These are phyloP conservation scores for Tolmerus cingulatus DNA, from an alignment of 2,888 invertebrate genomes.

Conservation along the genomic window DNA sequence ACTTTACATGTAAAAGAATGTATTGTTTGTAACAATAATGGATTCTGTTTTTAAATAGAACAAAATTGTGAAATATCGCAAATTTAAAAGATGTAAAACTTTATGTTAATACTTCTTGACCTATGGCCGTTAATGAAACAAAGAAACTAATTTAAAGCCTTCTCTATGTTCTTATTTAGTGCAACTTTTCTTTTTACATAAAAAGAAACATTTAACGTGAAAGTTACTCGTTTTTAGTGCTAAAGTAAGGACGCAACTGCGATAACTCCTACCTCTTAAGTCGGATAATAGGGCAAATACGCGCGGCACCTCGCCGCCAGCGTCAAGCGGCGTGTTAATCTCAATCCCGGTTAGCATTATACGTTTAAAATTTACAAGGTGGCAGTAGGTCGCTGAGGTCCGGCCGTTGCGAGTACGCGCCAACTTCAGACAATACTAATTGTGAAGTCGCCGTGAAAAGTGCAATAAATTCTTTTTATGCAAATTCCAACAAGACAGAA, in stretches of 20 bases:
- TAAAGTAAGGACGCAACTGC: not conserved
- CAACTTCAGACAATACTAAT: not conserved
- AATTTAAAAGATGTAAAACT: no score
- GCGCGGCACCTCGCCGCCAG: not conserved
- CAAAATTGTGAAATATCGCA: no score
- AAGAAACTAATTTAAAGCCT: no score
- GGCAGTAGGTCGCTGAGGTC: not conserved
- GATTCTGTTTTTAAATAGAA: no score
- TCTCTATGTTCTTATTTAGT: no score
- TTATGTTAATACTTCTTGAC: no score
- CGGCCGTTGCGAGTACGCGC: not conserved
- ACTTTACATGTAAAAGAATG: no score
- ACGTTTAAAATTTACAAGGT: not conserved
- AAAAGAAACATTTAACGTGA: no score
- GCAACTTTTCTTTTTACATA: no score
- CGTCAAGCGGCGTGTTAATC: not conserved
- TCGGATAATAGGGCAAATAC: not conserved
- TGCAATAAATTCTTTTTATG: constrained; percentile 2
- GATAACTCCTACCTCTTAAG: not conserved
- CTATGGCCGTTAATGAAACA: no score
- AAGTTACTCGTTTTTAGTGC: not conserved
- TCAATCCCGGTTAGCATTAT: not conserved
- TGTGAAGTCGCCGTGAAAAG: not conserved
- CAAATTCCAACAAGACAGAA: not conserved
- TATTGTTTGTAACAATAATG: no score